phyloP scores from a whole-genome alignment of 1,140 invertebrate species.

The Pemphigus obesinymphae region DNA sequence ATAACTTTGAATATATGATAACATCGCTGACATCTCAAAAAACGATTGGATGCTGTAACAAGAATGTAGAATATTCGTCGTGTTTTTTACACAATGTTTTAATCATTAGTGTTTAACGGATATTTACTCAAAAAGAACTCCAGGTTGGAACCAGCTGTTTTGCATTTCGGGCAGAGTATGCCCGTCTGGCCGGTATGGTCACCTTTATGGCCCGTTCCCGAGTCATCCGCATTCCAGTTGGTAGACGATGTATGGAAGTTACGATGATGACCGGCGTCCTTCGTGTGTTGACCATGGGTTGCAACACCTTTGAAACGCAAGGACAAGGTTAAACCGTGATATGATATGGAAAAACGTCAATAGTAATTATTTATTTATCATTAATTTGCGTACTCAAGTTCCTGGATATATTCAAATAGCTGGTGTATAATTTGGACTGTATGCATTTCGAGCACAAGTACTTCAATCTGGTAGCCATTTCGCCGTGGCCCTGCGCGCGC shows the following conservation, averaged over 20 bases:
- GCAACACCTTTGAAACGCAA: not conserved
- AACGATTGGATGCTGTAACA: slow-evolving; percentile 27
- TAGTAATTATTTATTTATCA: not conserved
- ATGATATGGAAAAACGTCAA: not conserved
- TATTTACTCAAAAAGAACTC: slow-evolving; percentile 29
- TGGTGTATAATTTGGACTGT: slow-evolving; percentile 1
- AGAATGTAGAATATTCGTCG: not conserved
- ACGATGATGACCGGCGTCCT: not conserved
- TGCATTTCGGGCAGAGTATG: slow-evolving; percentile 28
- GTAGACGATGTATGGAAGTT: not conserved
- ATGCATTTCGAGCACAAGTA: slow-evolving; percentile 12
- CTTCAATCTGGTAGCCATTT: slow-evolving; percentile 12
- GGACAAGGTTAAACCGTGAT: slow-evolving; percentile 3
- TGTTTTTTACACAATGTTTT: not conserved
- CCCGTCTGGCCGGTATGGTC: slow-evolving; percentile 4
- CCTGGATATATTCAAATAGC: slow-evolving; percentile 14
- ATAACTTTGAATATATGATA: slow-evolving; percentile 35
- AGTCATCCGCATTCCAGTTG: not conserved
- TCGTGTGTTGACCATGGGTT: not conserved
- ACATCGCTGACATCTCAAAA: slow-evolving; percentile 37
- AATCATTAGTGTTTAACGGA: not conserved
- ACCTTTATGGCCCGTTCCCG: not conserved
- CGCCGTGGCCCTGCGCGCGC: not conserved
- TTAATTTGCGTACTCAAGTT: not conserved
- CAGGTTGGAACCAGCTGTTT: not conserved